Conservation (phyloP, 2,113 vertebrate species). For the Nerophis ophidion region DNA sequence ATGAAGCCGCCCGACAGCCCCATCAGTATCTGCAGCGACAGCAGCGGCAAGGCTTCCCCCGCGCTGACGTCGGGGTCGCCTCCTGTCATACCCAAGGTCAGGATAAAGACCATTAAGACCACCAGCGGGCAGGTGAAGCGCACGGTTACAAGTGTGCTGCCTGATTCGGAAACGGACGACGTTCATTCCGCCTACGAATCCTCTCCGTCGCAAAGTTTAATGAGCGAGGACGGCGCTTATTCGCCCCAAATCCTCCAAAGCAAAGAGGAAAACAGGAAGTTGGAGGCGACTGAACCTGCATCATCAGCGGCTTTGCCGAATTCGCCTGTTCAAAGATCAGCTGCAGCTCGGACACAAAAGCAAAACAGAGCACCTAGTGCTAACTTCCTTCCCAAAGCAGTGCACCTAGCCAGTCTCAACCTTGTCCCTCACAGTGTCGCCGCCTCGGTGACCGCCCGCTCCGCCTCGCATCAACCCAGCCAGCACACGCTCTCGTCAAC, state of each 20-base stretch:
- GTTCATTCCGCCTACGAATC: slow-evolving; percentile 78
- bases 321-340: slow-evolving; percentile 52
- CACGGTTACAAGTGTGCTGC: slow-evolving; percentile 87
- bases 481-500: slow-evolving; percentile 72
- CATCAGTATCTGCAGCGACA: slow-evolving; percentile 87
- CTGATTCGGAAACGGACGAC: slow-evolving; percentile 83
- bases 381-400: slow-evolving; percentile 86
- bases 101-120: slow-evolving; percentile 97
- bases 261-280: slow-evolving; percentile 52
- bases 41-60: slow-evolving; percentile 85
- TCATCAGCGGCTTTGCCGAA: slow-evolving; percentile 41
- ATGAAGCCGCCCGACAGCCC: slow-evolving; percentile 87
- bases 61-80: slow-evolving; percentile 83
- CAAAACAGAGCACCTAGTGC: slow-evolving; percentile 67
- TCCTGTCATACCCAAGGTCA: slow-evolving; percentile 88
- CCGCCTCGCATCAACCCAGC: slow-evolving; percentile 65
- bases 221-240: slow-evolving; percentile 68
- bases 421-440: slow-evolving; percentile 93
- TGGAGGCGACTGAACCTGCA: slow-evolving; percentile 23
- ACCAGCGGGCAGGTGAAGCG: slow-evolving; percentile 92
- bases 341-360: slow-evolving; percentile 45
- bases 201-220: slow-evolving; percentile 73
- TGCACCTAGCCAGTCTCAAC: slow-evolving; percentile 95
- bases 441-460: slow-evolving; percentile 80
- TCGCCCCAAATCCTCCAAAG: slow-evolving; percentile 47